Evolutionary conservation across 2,113 vertebrate species (phyloP).

Genomic region (Pagrus major): DNA sequence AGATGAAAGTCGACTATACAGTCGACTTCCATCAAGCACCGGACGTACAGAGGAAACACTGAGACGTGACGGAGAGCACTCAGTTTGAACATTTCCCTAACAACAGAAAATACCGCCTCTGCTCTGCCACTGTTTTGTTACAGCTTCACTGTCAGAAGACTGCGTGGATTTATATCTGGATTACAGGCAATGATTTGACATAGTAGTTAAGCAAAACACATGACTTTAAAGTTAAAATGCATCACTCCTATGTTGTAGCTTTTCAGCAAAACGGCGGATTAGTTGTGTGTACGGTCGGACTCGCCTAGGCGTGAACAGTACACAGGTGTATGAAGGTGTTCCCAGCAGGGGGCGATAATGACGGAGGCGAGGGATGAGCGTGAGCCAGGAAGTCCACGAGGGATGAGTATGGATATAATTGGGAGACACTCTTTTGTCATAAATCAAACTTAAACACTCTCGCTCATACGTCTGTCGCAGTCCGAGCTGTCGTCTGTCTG

Average conservation of each 20-base stretch:
- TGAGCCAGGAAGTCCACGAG: too few relatives aligned
- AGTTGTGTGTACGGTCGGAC: too few relatives aligned
- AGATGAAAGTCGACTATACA: constrained; percentile 52
- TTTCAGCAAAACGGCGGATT: neutral
- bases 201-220: constrained; percentile 16
- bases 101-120: constrained; percentile 17
- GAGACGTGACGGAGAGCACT: constrained; percentile 4
- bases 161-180: constrained; percentile 33
- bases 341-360: too few relatives aligned
- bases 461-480: too few relatives aligned
- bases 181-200: constrained; percentile 30
- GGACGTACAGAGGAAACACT: constrained; percentile 17
- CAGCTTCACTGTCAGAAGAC: constrained; percentile 12
- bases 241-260: neutral
- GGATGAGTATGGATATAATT: too few relatives aligned
- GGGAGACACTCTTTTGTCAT: too few relatives aligned
- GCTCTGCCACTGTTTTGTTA: constrained; percentile 16
- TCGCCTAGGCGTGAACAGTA: too few relatives aligned
- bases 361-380: too few relatives aligned
- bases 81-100: constrained; percentile 12
- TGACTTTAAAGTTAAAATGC: constrained; percentile 34
- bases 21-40: constrained; percentile 37
- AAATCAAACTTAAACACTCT: too few relatives aligned
- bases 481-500: too few relatives aligned
- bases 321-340: too few relatives aligned